Evolutionary conservation across 2,113 vertebrate genomes (phyloP).

Genomic region (Centropus unirufus): DNA sequence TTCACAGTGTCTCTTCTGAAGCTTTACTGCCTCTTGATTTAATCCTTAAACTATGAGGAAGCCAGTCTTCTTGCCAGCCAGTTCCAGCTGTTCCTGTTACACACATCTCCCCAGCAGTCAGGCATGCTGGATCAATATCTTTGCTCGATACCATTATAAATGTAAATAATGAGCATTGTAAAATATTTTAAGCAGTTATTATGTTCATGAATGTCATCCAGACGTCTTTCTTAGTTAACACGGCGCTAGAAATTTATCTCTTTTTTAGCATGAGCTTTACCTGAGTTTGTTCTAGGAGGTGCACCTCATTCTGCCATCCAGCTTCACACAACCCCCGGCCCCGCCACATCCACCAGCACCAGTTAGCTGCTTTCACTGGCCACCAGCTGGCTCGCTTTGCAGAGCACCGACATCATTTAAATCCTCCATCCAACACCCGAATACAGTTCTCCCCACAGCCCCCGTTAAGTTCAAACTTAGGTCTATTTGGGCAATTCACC

Average conservation of each 20-base stretch:
- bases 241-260: not conserved
- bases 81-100: not conserved
- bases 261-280: not conserved
- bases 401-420: not conserved
- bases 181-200: not conserved
- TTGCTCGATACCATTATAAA: not conserved
- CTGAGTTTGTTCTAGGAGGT: not conserved
- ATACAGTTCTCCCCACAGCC: not conserved
- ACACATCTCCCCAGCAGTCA: not conserved
- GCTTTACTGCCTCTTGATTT: not conserved
- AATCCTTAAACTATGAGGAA: constrained; percentile 5
- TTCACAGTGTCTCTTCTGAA: not conserved
- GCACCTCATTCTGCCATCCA: not conserved
- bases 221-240: not conserved
- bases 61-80: not conserved
- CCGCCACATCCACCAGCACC: not conserved
- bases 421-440: not conserved
- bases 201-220: not conserved
- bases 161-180: not conserved
- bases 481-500: not conserved
- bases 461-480: not conserved
- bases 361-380: not conserved
- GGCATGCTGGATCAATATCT: not conserved
- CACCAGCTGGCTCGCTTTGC: not conserved
- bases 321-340: not conserved